A percentile compares a stretch with the other conserved stretches of the same genome.
Evolutionary conservation across 2,888 invertebrate genomes (phyloP).

Genomic region (Mesopsocus fuscifrons): DNA sequence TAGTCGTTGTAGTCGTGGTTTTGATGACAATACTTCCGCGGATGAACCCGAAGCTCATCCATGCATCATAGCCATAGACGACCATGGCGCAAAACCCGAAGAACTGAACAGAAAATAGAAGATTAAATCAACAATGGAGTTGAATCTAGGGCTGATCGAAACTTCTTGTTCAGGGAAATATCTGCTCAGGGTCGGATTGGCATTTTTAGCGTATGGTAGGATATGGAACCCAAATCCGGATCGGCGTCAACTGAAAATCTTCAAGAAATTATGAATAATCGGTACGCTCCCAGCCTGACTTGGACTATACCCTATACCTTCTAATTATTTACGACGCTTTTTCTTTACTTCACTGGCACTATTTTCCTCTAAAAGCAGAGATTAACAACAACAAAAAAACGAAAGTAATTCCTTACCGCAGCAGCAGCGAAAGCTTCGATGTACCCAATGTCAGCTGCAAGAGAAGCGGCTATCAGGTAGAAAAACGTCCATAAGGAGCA

Average conservation of each 20-base stretch:
- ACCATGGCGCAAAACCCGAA: conserved; percentile 71
- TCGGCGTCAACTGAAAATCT: too few species aligned
- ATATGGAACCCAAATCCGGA: too few species aligned
- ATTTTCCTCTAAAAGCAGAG: conserved; percentile 1
- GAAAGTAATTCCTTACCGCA: conserved; percentile 44
- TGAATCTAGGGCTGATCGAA: conserved; percentile 8
- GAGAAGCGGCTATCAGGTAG: conserved; percentile 53
- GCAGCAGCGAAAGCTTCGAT: conserved; percentile 36
- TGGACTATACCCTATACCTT: too few species aligned
- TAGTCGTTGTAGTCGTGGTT: conserved; percentile 1
- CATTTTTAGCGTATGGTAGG: too few species aligned
- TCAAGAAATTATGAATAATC: too few species aligned
- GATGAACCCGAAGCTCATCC: conserved; percentile 51
- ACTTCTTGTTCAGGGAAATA: neutral
- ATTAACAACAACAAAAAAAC: too few species aligned
- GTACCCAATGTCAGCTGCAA: conserved; percentile 33
- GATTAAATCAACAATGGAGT: conserved; percentile 1
- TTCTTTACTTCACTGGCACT: too few species aligned
- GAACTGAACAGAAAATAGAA: conserved; percentile 38
- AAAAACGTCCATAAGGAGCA: conserved; percentile 53
- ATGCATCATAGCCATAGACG: conserved; percentile 60
- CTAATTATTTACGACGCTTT: too few species aligned
- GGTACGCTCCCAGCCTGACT: too few species aligned
- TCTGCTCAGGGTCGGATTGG: neutral
- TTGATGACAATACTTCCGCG: conserved; percentile 13